These are phyloP conservation scores for Leptonema lineaticorne DNA, from an alignment of 1,140 invertebrate genomes.

Conservation along the genomic window DNA sequence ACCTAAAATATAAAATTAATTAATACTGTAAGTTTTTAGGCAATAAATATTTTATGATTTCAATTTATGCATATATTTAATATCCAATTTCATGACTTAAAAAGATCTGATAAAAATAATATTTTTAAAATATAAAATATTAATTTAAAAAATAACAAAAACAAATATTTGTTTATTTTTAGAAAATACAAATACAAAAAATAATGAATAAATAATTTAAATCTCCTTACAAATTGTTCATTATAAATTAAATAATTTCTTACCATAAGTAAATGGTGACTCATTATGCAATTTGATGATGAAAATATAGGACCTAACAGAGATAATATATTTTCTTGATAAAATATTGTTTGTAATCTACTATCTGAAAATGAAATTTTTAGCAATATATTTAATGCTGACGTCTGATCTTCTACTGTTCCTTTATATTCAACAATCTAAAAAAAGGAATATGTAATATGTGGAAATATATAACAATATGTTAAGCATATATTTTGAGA, in stretches of 20 bases:
- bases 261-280: slow-evolving; percentile 58
- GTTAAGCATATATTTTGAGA: background rate
- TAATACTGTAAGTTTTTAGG: too few species aligned
- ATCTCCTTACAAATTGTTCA: too few species aligned
- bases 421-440: slow-evolving; percentile 63
- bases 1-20: slow-evolving; percentile 46
- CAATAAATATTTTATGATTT: background rate
- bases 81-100: background rate
- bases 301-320: slow-evolving; percentile 59
- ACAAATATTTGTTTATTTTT: background rate
- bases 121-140: background rate
- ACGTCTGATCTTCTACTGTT: slow-evolving; percentile 58
- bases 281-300: slow-evolving; percentile 54
- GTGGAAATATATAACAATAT: background rate
- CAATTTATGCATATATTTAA: background rate
- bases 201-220: too few species aligned
- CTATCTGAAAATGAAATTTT: slow-evolving; percentile 55
- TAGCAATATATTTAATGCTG: slow-evolving; percentile 58
- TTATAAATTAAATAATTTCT: slow-evolving; percentile 8
- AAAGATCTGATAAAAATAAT: background rate
- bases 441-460: slow-evolving; percentile 14
- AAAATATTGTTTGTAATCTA: slow-evolving; percentile 56
- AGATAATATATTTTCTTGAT: slow-evolving; percentile 51
- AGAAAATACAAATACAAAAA: background rate
- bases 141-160: background rate